Evolutionary conservation across 2,888 invertebrate species (phyloP), one percentile per base, ranked within the genome.

Genomic region (Gastrophysa polygoni): DNA sequence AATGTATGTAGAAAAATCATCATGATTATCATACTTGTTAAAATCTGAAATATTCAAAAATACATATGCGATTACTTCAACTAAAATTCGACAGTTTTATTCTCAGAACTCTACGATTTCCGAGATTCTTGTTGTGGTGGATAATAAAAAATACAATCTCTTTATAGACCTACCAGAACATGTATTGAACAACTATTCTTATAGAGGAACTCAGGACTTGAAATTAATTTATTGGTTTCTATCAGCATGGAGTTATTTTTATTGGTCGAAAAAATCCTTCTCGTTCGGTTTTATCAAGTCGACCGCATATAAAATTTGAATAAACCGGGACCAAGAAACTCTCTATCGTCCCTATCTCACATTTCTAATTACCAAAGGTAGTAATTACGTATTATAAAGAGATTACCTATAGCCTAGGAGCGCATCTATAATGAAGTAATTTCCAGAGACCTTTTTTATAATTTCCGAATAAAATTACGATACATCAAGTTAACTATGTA

Each of bases 351-450:
- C 43, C 29, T 46, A 46, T 58, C 55, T 59, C 54, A 24, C 55
- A 61, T 61, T 64, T 64, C 57, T 55, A 62, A 58, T 58, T 58
- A 58, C 51, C 49, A 61, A 52, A 55, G 55, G 62, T 58, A 62
- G 48, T 58, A 59, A 63, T 63, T 63, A 59, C 44, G 56, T 24
- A 50, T 57, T 57, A 62, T 57, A 63, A 59, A 63, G 55, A 52
- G 59, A 63, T 63, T 63, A 59, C 49, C 50, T n/a, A n/a, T n/a
- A n/a, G n/a, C n/a, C n/a, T 50, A 21, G 29, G 51, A 59, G 59
- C 56, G 64, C 58, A 61, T 61, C 54, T 59, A 61, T 64, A 64
- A 64, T 64, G 59, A 64, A 64, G 61, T 54, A 56, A 61, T 61
- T 61, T 51, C 59, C 34, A 20, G 38, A 49, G 57, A 61, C 51